phyloP scores from a whole-genome alignment of 2,888 invertebrate species.

The Lymantria dispar region DNA sequence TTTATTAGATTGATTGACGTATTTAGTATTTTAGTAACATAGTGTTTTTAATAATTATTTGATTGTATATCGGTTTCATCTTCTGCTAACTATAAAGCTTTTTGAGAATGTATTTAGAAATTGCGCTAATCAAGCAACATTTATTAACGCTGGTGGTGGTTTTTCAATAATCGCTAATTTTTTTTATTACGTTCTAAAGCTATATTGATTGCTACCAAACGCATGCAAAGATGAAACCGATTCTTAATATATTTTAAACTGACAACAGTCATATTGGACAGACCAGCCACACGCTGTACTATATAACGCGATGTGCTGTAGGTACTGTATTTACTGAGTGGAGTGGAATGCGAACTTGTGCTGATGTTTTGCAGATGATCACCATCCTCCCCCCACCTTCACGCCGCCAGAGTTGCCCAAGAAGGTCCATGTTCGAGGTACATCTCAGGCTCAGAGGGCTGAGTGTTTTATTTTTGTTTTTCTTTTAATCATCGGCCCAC shows the following conservation, averaged over 20 bases:
- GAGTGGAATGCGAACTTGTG: conserved; percentile 84
- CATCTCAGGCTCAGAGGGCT: conserved; percentile 77
- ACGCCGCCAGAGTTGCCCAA: conserved; percentile 99
- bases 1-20: conserved; percentile 29
- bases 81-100: conserved; percentile 33
- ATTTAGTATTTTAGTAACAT: conserved; percentile 13
- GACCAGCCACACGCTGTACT: conserved; percentile 58
- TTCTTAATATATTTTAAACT: conserved; percentile 18
- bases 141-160: neutral
- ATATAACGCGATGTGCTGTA: conserved; percentile 64
- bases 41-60: conserved; percentile 37
- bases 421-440: conserved; percentile 98
- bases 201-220: conserved; percentile 23
- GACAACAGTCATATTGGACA: conserved; percentile 34
- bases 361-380: conserved; percentile 96
- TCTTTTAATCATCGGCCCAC: conserved; percentile 71
- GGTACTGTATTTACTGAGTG: conserved; percentile 69
- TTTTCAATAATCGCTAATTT: neutral
- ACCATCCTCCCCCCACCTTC: conserved; percentile 98
- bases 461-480: conserved; percentile 66
- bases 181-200: conserved; percentile 14
- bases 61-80: conserved; percentile 49
- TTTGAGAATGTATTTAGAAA: conserved; percentile 9
- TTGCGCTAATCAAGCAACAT: neutral
- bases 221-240: conserved; percentile 34